These are phyloP conservation scores for Caenorhabditis afra DNA, from an alignment of 2,888 invertebrate species.

Conservation along the genomic window DNA sequence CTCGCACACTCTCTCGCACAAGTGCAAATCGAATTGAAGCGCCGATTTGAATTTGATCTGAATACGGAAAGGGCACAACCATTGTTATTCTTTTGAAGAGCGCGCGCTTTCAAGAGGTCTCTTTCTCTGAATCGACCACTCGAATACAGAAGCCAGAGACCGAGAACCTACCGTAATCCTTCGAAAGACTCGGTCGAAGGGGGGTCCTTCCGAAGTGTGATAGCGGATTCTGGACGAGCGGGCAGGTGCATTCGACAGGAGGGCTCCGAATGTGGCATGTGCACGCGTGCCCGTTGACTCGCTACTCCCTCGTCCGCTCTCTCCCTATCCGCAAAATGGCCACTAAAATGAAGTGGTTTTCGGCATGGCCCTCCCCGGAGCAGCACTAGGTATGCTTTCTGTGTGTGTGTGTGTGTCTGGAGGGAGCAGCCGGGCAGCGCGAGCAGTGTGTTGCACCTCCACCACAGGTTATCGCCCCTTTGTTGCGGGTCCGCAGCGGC, in stretches of 20 bases:
- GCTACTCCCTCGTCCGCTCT: constrained; percentile 7
- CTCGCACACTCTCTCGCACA: constrained; percentile 4
- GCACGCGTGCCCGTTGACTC: constrained; percentile 42
- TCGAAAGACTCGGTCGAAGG: background rate
- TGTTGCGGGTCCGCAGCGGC: constrained; percentile 23
- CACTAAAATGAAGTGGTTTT: constrained; percentile 59
- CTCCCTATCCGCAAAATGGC: constrained; percentile 47
- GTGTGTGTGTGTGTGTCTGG: constrained; percentile 48
- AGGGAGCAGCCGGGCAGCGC: background rate
- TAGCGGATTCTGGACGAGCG: background rate
- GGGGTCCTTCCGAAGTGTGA: background rate
- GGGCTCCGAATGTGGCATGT: constrained; percentile 46
- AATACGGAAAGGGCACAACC: constrained; percentile 36
- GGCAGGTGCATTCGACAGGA: constrained; percentile 46
- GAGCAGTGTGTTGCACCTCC: constrained; percentile 38
- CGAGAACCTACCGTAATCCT: constrained; percentile 6
- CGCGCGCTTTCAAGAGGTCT: constrained; percentile 12
- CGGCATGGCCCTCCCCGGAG: constrained; percentile 10
- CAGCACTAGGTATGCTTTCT: constrained; percentile 53
- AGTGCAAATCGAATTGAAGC: constrained; percentile 27
- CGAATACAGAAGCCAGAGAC: constrained; percentile 9
- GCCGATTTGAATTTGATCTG: constrained; percentile 44
- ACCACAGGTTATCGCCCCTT: constrained; percentile 21
- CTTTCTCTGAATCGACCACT: constrained; percentile 17
- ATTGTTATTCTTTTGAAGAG: constrained; percentile 10